These are phyloP conservation scores for Eurytoma californica DNA, from an alignment of 2,888 invertebrate genomes.

Conservation along the genomic window DNA sequence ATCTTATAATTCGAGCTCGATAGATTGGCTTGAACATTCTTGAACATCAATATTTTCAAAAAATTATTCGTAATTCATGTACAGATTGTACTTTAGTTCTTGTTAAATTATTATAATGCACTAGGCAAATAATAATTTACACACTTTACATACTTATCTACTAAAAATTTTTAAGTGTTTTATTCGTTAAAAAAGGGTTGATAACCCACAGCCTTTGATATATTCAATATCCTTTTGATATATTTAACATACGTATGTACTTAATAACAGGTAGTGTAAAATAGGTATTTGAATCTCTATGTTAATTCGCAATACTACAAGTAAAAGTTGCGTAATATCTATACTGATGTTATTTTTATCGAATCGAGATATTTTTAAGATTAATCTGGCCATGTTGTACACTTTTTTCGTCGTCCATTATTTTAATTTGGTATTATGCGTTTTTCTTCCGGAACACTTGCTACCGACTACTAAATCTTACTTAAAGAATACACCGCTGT, in stretches of 20 bases:
- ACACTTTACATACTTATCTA: constrained; percentile 17
- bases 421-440: no score
- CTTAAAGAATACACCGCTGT: constrained; percentile 31
- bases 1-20: no score
- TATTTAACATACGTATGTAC: no score
- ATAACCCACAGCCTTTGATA: constrained; percentile 17
- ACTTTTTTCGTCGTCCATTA: no score
- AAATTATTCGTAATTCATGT: constrained; percentile 3
- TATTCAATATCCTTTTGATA: constrained; percentile 35
- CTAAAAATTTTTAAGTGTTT: neutral
- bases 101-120: neutral
- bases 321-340: constrained; percentile 22
- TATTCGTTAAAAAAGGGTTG: constrained; percentile 3
- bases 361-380: no score
- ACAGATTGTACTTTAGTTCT: constrained; percentile 7
- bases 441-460: no score
- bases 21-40: no score
- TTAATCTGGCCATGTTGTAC: no score
- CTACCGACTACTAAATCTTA: constrained; percentile 50
- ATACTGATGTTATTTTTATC: no score
- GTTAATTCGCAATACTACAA: constrained; percentile 36
- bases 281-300: constrained; percentile 59
- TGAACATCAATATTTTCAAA: neutral
- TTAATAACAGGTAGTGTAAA: constrained; percentile 63
- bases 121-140: constrained; percentile 16